Conservation (phyloP, 2,797 vertebrate genomes). For the Macroramphosus scolopax region DNA sequence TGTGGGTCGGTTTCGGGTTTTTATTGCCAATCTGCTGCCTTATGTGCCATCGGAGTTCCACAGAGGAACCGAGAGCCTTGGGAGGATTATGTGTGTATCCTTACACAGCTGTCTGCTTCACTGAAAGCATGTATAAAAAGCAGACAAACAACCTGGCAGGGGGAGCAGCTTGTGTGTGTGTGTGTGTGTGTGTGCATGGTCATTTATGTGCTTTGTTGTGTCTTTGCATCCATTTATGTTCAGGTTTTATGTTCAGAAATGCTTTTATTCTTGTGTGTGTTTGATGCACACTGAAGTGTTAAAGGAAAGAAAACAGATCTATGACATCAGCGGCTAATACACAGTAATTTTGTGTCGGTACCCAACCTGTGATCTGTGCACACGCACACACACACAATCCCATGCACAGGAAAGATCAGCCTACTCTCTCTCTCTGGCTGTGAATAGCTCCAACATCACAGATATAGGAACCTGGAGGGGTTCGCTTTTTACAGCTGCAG, state of each 20-base stretch:
- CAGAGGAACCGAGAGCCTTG: conserved; percentile 11
- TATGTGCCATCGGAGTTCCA: conserved; percentile 21
- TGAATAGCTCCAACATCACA: conserved; percentile 13
- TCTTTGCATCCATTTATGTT: neutral
- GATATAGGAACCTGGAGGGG: no score
- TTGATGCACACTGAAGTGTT: conserved; percentile 2
- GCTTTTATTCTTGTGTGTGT: neutral
- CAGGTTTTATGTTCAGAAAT: no score
- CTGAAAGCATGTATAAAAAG: conserved; percentile 34
- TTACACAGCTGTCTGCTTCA: conserved; percentile 33
- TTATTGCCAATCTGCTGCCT: conserved; percentile 27
- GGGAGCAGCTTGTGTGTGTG: conserved; percentile 10
- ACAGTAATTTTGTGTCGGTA: no score
- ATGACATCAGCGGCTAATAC: conserved; percentile 11
- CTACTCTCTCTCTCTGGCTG: conserved; percentile 7
- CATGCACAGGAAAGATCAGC: conserved; percentile 33
- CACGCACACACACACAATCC: conserved; percentile 6
- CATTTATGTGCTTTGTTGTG: conserved; percentile 15
- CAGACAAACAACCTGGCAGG: conserved; percentile 25
- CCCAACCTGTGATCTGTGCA: neutral
- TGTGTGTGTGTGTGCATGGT: neutral
- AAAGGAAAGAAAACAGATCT: conserved; percentile 8
- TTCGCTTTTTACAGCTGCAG: no score
- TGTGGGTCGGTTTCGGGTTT: conserved; percentile 23
- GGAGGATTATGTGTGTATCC: conserved; percentile 26